Evolutionary conservation across 2,888 invertebrate genomes (phyloP).

Genomic region (Cataglyphis cursor): DNA sequence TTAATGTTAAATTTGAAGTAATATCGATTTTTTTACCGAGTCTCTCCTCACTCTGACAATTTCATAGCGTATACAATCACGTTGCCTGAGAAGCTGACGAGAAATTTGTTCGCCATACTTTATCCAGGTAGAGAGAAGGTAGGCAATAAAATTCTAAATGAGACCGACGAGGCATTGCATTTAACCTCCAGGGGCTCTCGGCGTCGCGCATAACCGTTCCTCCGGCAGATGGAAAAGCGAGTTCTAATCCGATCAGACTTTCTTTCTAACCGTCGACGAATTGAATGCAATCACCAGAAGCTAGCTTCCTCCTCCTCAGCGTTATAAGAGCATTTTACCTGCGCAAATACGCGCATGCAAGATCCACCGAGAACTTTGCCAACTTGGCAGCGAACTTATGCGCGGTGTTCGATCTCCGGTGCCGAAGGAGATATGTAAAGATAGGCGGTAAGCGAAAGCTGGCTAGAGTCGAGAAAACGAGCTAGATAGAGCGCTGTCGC

Average conservation of each 20-base stretch:
- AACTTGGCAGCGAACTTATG: slow-evolving; percentile 55
- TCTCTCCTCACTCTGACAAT: neutral
- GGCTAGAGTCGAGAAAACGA: slow-evolving; percentile 38
- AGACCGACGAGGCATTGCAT: slow-evolving; percentile 39
- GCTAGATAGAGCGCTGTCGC: slow-evolving; percentile 47
- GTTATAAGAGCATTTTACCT: slow-evolving; percentile 59
- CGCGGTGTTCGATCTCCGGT: slow-evolving; percentile 56
- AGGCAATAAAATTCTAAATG: slow-evolving; percentile 53
- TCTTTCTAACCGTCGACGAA: slow-evolving; percentile 58
- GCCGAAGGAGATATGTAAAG: slow-evolving; percentile 50
- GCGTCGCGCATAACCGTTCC: slow-evolving; percentile 39
- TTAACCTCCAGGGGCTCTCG: slow-evolving; percentile 20
- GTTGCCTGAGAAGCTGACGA: slow-evolving; percentile 20
- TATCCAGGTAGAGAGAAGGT: slow-evolving; percentile 20
- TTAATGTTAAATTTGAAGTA: neutral
- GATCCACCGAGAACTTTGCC: slow-evolving; percentile 52
- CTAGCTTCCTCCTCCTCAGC: slow-evolving; percentile 48
- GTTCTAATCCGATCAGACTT: slow-evolving; percentile 60
- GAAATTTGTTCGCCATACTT: slow-evolving; percentile 30
- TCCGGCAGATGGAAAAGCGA: slow-evolving; percentile 46
- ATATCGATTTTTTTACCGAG: neutral
- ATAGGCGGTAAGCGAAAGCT: slow-evolving; percentile 29
- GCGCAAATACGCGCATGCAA: slow-evolving; percentile 61
- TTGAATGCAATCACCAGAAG: slow-evolving; percentile 66
- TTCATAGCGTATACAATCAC: slow-evolving; percentile 15